Evolutionary conservation across 2,113 vertebrate genomes (phyloP).

Genomic region (Neogale vison): DNA sequence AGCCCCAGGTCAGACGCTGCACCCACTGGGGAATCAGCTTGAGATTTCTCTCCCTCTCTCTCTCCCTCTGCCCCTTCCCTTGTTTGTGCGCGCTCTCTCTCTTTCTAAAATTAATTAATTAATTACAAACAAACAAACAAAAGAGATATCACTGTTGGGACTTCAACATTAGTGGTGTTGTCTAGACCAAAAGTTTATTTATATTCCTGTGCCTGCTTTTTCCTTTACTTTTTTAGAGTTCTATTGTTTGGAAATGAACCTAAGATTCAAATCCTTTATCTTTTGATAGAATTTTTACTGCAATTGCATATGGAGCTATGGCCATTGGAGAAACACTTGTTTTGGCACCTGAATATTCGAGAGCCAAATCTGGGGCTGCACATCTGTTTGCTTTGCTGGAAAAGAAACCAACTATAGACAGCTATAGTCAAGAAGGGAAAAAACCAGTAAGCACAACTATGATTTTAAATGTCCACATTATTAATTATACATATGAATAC

Average conservation of each 20-base stretch:
- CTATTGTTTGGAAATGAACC: not conserved
- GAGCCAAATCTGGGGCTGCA: constrained; percentile 76
- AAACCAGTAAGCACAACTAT: constrained; percentile 66
- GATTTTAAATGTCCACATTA: constrained; percentile 12
- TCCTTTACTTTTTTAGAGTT: not conserved
- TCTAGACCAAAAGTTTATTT: not conserved
- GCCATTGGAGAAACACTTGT: constrained; percentile 77
- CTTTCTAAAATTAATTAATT: not conserved
- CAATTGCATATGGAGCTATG: constrained; percentile 76
- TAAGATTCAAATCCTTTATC: constrained; percentile 41
- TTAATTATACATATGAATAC: not conserved
- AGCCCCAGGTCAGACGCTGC: not conserved
- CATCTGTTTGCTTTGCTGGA: constrained; percentile 79
- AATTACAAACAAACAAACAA: not conserved
- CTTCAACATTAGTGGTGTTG: not conserved
- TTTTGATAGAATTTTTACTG: constrained; percentile 77
- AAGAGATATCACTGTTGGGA: not conserved
- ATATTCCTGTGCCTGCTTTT: not conserved
- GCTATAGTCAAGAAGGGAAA: constrained; percentile 70
- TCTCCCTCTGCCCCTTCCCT: not conserved
- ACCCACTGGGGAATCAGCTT: not conserved
- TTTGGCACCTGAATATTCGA: constrained; percentile 79
- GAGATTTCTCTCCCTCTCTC: not conserved
- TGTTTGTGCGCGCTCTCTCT: not conserved
- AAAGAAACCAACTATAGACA: constrained; percentile 76